Evolutionary conservation across 2,888 invertebrate genomes (phyloP), one percentile per base, ranked within the genome.

Genomic region (Bugula neritina): DNA sequence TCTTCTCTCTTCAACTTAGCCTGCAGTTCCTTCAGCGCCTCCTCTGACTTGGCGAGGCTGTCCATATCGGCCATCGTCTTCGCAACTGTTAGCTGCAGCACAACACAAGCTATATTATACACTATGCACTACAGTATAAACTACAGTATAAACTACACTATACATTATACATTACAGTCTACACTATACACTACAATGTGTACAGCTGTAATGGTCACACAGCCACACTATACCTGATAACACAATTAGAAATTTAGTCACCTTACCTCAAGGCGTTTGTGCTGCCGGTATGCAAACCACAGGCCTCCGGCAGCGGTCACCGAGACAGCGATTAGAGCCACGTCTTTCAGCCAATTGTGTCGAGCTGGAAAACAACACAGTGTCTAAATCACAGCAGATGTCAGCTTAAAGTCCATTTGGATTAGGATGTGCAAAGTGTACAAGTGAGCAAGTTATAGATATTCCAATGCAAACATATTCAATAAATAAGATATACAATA

Each of bases 241-340:
- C n/a, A n/a, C n/a, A n/a, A n/a, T n/a, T n/a, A n/a, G n/a, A n/a
- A n/a, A n/a, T n/a, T n/a, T n/a, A n/a, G n/a, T n/a, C n/a, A n/a
- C n/a, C n/a, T 55, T 17, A 55, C 55, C 55, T 55, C 63, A 2
- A 63, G 63, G 31, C 31, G 63, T 31, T 27, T 92, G 81, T 94
- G 92, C 77, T 95, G 94, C 73, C 91, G 90, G 84, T 92, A 90
- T 35, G 93, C 94, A 84, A 93, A 93, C 92, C 93, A 95, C 78
- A 92, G 91, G 71, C 93, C 94, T 72, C 92, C 90, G 72, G 92
- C 88, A 10, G 94, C 94, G 77, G 92, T 90, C 76, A 94, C 87
- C 72, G 95, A 86, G 73, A 94, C 86, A 1, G 91, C 90, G 52
- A 93, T 91, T 79, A 97, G 87, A 75, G 93, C 89, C 80, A 93